Evolutionary conservation across 1,140 invertebrate genomes (phyloP), one percentile per base, ranked within the genome.

Genomic region (Amyelois transitella): DNA sequence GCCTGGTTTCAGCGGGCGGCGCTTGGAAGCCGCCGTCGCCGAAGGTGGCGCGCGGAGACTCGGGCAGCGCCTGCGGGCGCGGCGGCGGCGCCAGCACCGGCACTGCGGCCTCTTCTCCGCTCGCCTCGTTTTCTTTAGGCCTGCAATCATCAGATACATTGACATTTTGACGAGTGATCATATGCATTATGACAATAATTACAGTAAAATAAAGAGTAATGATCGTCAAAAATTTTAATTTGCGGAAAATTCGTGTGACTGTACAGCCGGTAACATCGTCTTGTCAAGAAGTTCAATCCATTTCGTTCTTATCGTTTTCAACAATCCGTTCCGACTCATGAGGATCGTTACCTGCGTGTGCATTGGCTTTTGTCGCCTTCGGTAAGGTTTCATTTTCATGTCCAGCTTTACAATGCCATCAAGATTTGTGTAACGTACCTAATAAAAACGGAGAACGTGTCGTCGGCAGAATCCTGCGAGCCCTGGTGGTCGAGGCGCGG

Each of bases 391-490:
- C n/a, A n/a, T n/a, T n/a, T n/a, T n/a, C n/a, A n/a, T n/a, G n/a
- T n/a, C n/a, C n/a, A n/a, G n/a, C n/a, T n/a, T n/a, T n/a, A n/a
- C n/a, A n/a, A n/a, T n/a, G n/a, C n/a, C n/a, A n/a, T n/a, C n/a
- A n/a, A n/a, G 18, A 49, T 45, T 50, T 10, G 45, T 19, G 19
- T 45, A 57, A 68, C 77, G 86, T 82, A 94, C 94, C 92, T 94
- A 44, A 96, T 96, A 60, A 94, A 92, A 6, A 96, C 92, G 43
- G 92, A 93, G 71, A 96, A 94, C 28, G 94, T 94, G 51, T 93
- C 93, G 57, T 94, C 93, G 32, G 94, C 92, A 6, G 94, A 96
- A 58, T 96, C 96, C 20, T 89, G 90, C 0, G 94, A 95, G 12
- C 91, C 91, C 24, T 89, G 85, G 71, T 92, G 90, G n/a, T 91